Base-by-base conservation (phyloP, 2,113 vertebrate genomes). In the Notiomystis cincta region DNA sequence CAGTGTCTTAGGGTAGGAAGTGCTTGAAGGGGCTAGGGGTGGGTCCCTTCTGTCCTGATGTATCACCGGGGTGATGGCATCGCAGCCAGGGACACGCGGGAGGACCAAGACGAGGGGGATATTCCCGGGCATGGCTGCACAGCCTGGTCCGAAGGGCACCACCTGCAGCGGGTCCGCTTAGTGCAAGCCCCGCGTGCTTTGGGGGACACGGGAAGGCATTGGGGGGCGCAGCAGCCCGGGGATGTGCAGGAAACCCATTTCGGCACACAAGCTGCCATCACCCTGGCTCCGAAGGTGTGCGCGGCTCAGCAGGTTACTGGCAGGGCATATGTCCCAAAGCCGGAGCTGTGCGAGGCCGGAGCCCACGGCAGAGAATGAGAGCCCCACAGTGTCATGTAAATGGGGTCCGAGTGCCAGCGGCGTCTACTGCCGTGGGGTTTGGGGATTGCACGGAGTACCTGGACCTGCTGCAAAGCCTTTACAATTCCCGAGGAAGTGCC, bases 351-450 rank as follows among this genome's bases (percentile, higher is more conserved):
- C 37, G 2, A 27, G 60, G 45, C 40, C 15, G 37, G 28, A 53
- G 45, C 37, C 31, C 48, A 1, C 1, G 27, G 10, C 30, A 28
- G 23, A 42, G 30, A 12, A 3, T 4, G 27, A 44, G 64, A 35
- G 20, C 7, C 16, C 45, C 33, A 1, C 4, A 1, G 53, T 6
- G 45, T 14, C n/a, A 1, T 1, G 50, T 15, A 6, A 8, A 6
- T 0, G 4, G 23, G 23, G 42, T 38, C 24, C 8, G 16, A 48
- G 27, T 19, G 12, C 61, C 38, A 5, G 5, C 33, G 6, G 40
- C 19, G 0, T 2, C 54, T 9, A n/a, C 84, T 28, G 45, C 50
- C 3, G 0, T 0, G 25, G 6, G 8, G 14, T 37, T 11, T 2
- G n/a, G 44, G 6, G n/a, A 15, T n/a, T 9, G 31, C 50, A 1